Evolutionary conservation across 2,113 vertebrate genomes (phyloP), one percentile per base, ranked within the genome.

Genomic region (Periophthalmodon schlosseri): DNA sequence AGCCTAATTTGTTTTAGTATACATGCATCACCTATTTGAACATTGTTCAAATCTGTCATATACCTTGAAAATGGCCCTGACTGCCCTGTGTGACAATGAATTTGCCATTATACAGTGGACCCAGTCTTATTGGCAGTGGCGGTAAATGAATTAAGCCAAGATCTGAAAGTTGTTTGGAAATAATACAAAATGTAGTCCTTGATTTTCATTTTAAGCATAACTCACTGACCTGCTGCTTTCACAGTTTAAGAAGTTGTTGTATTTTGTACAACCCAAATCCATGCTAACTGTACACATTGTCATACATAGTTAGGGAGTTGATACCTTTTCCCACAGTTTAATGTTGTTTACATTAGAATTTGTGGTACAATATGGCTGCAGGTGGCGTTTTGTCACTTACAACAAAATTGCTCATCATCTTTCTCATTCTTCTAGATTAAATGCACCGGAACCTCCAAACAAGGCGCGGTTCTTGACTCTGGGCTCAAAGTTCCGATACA

Each of bases 401-500:
- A 54, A 54, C 52, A 54, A 9, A 7, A 54, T 56, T 12, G 0
- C 21, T 60, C 28, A 18, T 16, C 15, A 18, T 52, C 7, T 18
- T 20, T 58, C 23, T 49, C 33, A n/a, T n/a, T 4, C 56, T n/a
- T 49, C 2, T 8, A 92, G 91, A 80, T 85, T 92, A 54, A 92
- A 90, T 2, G 73, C 89, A 23, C 87, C 91, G 16, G 91, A 92
- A 46, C 70, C 86, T 68, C 86, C 88, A 1, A 72, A 84, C 66
- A 91, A 90, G 74, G 73, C 90, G 16, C 90, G 90, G 49, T 92
- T 92, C 72, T 57, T 92, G 83, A 92, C 91, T 58, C 74, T 91
- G 83, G 90, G 91, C 79, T 92, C 91, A 18, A 92, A 91, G 80
- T 92, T 92, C 82, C 87, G 91, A 21, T 92, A 92, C 87, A 92